phyloP scores from a whole-genome alignment of 1,140 invertebrate species.

The Helicoverpa armigera region DNA sequence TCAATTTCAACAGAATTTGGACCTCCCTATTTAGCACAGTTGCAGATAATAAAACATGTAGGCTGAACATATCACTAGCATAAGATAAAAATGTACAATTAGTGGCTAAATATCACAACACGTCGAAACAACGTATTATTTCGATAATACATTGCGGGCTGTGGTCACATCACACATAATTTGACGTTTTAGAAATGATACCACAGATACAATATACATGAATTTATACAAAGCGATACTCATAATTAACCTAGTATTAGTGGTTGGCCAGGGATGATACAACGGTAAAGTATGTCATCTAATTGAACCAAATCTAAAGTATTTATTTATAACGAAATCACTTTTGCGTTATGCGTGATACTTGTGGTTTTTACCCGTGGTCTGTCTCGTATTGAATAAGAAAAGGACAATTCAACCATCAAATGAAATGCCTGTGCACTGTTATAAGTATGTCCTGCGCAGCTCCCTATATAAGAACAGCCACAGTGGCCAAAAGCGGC shows the following conservation, averaged over 20 bases:
- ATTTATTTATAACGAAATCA: conserved; percentile 6
- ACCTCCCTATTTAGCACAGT: no score
- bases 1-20: no score
- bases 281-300: background rate
- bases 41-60: no score
- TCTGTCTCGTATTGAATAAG: no score
- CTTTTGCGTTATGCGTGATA: conserved; percentile 2
- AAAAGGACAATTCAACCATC: no score
- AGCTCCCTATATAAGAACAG: no score
- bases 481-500: no score
- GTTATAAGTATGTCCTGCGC: no score
- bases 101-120: background rate
- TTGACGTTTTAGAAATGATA: conserved; percentile 14
- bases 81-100: background rate
- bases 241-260: background rate
- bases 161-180: conserved; percentile 2
- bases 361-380: no score
- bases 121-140: background rate
- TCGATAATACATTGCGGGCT: conserved; percentile 4
- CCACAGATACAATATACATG: background rate
- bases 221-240: background rate
- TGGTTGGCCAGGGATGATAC: background rate
- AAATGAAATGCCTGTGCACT: no score
- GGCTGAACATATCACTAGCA: no score
- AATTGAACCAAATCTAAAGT: conserved; percentile 9